These are phyloP conservation scores for Coecobrya sp. DNA, from an alignment of 2,888 invertebrate genomes.

Conservation along the genomic window DNA sequence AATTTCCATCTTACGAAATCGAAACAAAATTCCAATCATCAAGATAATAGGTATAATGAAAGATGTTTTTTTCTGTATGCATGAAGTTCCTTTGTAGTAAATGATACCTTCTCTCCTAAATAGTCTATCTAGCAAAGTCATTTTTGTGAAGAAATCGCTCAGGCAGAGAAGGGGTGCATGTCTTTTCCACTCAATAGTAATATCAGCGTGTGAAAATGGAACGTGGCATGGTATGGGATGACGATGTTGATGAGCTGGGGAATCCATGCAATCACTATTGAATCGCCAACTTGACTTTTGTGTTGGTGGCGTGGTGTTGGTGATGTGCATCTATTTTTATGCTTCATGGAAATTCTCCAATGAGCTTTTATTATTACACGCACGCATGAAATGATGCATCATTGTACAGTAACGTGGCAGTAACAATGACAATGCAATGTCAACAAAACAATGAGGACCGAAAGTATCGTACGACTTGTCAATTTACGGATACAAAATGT, in stretches of 20 bases:
- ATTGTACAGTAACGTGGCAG: neutral
- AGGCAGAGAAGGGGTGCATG: slow-evolving; percentile 16
- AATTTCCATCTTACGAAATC: slow-evolving; percentile 52
- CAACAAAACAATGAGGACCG: neutral
- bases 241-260: neutral
- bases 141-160: slow-evolving; percentile 42
- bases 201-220: slow-evolving; percentile 12
- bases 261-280: neutral
- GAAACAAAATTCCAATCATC: slow-evolving; percentile 4
- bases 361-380: neutral
- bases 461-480: slow-evolving; percentile 2
- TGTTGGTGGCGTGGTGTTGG: neutral
- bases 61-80: neutral
- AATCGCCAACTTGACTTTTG: slow-evolving; percentile 7
- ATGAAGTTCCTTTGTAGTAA: slow-evolving; percentile 24
- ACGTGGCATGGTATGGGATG: slow-evolving; percentile 17
- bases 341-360: slow-evolving; percentile 40
- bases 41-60: neutral
- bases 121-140: neutral
- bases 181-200: neutral
- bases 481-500: neutral
- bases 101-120: neutral
- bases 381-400: slow-evolving; percentile 15
- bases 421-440: slow-evolving; percentile 30
- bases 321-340: neutral